Percentiles rank a stretch among this genome's conserved stretches.
phyloP scores from a whole-genome alignment of 2,888 invertebrate species.

The Globia sparganii region DNA sequence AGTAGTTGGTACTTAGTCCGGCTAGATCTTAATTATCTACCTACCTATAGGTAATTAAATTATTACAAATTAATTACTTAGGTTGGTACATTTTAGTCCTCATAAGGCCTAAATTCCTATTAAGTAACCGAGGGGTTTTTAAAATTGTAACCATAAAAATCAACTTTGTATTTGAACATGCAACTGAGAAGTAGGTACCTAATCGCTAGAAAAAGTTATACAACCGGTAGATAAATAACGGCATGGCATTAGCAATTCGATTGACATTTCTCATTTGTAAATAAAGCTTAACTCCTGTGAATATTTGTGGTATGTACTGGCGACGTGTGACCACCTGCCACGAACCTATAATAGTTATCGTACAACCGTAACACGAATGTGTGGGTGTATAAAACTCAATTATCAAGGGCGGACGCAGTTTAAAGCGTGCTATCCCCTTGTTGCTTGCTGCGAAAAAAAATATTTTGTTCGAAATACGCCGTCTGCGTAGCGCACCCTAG shows the following conservation, averaged over 20 bases:
- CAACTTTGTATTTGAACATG: neutral
- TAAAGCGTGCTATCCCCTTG: conserved; percentile 73
- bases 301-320: conserved; percentile 2
- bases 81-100: neutral
- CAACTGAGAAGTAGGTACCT: neutral
- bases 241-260: neutral
- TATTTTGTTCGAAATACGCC: conserved; percentile 62
- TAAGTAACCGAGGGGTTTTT: neutral
- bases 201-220: neutral
- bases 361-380: conserved; percentile 37
- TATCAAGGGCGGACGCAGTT: conserved; percentile 77
- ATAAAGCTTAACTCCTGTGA: conserved; percentile 22
- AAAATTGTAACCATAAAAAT: neutral
- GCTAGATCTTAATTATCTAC: neutral
- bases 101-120: neutral
- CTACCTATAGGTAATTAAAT: neutral
- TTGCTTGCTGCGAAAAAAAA: conserved; percentile 66
- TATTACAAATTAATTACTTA: neutral
- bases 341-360: conserved; percentile 41
- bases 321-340: conserved; percentile 76
- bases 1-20: neutral
- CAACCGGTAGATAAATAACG: neutral
- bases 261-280: conserved; percentile 33
- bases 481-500: conserved; percentile 66
- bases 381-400: conserved; percentile 74